Conservation (phyloP, 2,797 vertebrate genomes). For the Silurus aristotelis region DNA sequence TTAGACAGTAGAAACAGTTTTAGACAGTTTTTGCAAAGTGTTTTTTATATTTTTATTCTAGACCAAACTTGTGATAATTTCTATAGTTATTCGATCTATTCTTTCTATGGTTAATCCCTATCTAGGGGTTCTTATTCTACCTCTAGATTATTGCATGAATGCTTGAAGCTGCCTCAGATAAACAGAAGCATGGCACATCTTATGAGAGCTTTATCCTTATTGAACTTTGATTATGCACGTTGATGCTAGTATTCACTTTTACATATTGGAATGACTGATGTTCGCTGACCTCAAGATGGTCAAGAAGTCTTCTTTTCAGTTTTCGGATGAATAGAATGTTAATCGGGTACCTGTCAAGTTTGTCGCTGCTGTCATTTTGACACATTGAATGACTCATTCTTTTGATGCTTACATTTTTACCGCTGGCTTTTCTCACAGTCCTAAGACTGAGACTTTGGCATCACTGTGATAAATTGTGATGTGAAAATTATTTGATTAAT, state of each 20-base stretch:
- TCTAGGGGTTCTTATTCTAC: no score
- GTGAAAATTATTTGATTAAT: neutral
- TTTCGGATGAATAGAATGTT: neutral
- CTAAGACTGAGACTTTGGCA: neutral
- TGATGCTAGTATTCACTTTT: neutral
- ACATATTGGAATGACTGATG: neutral
- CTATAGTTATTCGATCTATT: neutral
- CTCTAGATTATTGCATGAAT: no score
- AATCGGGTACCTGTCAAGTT: neutral
- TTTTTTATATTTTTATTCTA: neutral
- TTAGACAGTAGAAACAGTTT: no score
- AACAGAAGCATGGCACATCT: neutral
- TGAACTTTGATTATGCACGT: neutral
- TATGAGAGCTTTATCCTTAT: no score
- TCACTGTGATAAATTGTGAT: conserved; percentile 5
- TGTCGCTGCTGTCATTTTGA: conserved; percentile 3
- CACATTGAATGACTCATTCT: neutral
- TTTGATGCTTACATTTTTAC: neutral
- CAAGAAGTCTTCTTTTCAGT: neutral
- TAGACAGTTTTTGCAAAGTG: no score
- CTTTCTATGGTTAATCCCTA: no score
- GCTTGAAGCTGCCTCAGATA: neutral
- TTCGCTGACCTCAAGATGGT: neutral
- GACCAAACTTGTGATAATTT: neutral
- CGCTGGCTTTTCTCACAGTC: neutral